Evolutionary conservation across 2,888 invertebrate species (phyloP).

Genomic region (Drosophila meridionalis): DNA sequence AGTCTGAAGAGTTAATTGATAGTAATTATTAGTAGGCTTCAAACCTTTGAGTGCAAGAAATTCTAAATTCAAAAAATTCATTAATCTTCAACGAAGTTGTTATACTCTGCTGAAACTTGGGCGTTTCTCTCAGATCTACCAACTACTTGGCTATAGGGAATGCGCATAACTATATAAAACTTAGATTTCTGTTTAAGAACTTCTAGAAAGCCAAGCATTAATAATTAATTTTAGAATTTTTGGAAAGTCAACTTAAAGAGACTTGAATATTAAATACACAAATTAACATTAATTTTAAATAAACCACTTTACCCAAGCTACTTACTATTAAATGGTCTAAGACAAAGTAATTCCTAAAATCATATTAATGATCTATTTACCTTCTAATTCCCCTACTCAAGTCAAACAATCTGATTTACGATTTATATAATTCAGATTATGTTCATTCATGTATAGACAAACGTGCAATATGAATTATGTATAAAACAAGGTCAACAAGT

Average conservation of each 20-base stretch:
- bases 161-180: not conserved
- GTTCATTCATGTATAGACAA: not conserved
- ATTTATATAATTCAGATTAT: not conserved
- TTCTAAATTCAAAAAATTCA: not conserved
- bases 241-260: not conserved
- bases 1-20: no score
- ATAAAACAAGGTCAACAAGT: not conserved
- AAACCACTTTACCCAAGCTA: rapidly evolving
- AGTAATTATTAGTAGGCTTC: not conserved
- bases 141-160: not conserved
- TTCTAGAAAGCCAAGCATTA: not conserved
- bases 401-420: not conserved
- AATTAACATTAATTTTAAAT: not conserved
- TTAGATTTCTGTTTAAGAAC: not conserved
- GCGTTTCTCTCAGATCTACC: not conserved
- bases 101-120: no score
- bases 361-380: no score
- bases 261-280: not conserved
- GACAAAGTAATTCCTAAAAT: not conserved
- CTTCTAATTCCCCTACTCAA: not conserved
- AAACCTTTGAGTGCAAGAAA: not conserved
- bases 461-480: not conserved
- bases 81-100: not conserved
- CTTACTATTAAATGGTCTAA: not conserved
- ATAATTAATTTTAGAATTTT: not conserved